Evolutionary conservation across 2,113 vertebrate genomes (phyloP).

Genomic region (Willisornis vidua): DNA sequence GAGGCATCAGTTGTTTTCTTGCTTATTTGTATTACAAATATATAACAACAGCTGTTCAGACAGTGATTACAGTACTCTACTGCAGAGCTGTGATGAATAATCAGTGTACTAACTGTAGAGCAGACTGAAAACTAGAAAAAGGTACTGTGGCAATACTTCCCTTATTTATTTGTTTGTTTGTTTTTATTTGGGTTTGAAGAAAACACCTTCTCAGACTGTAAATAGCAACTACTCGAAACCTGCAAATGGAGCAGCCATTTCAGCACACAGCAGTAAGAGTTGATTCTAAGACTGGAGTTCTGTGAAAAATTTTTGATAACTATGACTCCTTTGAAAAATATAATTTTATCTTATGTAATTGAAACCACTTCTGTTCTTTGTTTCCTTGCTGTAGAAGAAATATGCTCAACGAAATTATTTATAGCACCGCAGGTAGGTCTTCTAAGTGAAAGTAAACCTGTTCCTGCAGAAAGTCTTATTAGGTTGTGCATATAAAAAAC

Average conservation of each 20-base stretch:
- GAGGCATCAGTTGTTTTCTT: not conserved
- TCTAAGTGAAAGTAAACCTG: not conserved
- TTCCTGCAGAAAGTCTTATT: not conserved
- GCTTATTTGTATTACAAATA: not conserved
- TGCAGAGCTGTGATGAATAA: not conserved
- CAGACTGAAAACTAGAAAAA: not conserved
- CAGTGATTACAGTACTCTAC: not conserved
- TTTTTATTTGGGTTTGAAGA: not conserved
- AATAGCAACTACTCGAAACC: not conserved
- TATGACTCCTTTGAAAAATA: not conserved
- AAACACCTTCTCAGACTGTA: not conserved
- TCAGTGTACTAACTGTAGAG: not conserved
- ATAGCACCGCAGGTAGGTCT: not conserved
- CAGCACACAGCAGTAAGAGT: not conserved
- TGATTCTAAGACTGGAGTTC: not conserved
- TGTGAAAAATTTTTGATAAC: not conserved
- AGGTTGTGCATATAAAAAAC: not conserved
- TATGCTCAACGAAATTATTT: not conserved
- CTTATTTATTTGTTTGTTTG: not conserved
- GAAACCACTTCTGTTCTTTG: not conserved
- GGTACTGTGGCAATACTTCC: not conserved
- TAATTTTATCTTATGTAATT: not conserved
- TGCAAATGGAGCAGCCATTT: not conserved
- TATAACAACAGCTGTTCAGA: not conserved
- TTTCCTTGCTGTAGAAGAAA: not conserved